Evolutionary conservation across 2,888 invertebrate genomes (phyloP), one percentile per base, ranked within the genome.

Genomic region (Herminia tarsipennalis): DNA sequence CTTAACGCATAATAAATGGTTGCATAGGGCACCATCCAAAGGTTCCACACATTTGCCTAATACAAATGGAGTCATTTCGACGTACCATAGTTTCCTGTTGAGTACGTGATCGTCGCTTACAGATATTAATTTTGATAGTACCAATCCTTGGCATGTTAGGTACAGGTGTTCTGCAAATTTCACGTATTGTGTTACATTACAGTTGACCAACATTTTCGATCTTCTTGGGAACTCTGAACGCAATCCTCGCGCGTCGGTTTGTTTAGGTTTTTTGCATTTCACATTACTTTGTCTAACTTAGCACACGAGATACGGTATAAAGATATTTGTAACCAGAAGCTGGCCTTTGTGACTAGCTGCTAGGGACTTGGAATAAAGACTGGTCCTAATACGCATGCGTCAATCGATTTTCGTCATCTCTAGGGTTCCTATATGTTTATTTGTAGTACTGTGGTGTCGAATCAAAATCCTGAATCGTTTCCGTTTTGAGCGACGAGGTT

Each of bases 311-410:
- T 9, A 22, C 21, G 1, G 14, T 10, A 17, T 9, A 9, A 5
- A 20, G 3, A 18, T 20, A 9, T 20, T 25, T 2, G 13, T 9
- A 16, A 5, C 13, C 13, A 8, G 14, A 6, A n/a, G 5, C 24
- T 20, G 14, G 39, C 5, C 9, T 20, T 34, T 16, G 25, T 16
- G 6, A 8, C 18, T 17, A 14, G 21, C n/a, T 4, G 10, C 24
- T 6, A 21, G 4, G 27, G 6, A 20, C 18, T 30, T 9, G 29
- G 35, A 8, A 13, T n/a, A 8, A 22, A 8, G 35, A 36, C 18
- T 35, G 20, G 1, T 2, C 10, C 8, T 12, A 18, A 18, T 22
- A 37, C 37, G 36, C 43, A 43, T 43, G 43, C 43, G 43, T 13
- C 12, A 20, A 37, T 37, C 25, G 37, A 37, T 43, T 8, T 43